A percentile compares a stretch with the other conserved stretches of the same genome.
Evolutionary conservation across 2,888 invertebrate species (phyloP).

Genomic region (Pseudococcus viburni): DNA sequence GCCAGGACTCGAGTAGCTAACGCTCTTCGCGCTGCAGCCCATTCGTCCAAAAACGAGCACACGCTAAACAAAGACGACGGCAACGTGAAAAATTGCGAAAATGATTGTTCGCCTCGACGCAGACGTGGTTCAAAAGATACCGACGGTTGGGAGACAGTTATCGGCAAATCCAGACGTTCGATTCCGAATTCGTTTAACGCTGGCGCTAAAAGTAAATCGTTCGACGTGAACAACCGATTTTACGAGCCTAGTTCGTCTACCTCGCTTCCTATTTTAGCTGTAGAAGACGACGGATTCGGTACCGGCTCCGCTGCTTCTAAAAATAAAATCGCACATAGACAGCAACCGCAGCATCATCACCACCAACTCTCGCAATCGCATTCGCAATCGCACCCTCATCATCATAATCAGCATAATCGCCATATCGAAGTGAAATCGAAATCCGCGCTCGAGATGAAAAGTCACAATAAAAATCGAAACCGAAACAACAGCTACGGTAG

Average conservation of each 20-base stretch:
- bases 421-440: not conserved
- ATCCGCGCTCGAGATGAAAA: slow-evolving; percentile 35
- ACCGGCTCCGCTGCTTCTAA: not conserved
- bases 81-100: not conserved
- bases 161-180: slow-evolving; percentile 76
- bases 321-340: not conserved
- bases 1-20: not conserved
- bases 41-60: not conserved
- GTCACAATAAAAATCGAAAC: slow-evolving; percentile 65
- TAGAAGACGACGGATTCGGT: slow-evolving; percentile 59
- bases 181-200: slow-evolving; percentile 72
- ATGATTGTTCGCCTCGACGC: not conserved
- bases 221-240: slow-evolving; percentile 77
- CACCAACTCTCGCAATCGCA: no score
- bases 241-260: slow-evolving; percentile 87
- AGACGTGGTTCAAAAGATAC: slow-evolving; percentile 69
- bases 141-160: slow-evolving; percentile 93
- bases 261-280: slow-evolving; percentile 81
- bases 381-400: no score
- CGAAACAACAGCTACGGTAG: slow-evolving; percentile 62
- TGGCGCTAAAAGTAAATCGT: slow-evolving; percentile 43
- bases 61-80: not conserved
- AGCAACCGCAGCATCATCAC: not conserved
- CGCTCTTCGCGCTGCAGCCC: not conserved
- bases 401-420: not conserved